Conservation (phyloP, 1,140 invertebrate species). For the Onthophagus taurus region DNA sequence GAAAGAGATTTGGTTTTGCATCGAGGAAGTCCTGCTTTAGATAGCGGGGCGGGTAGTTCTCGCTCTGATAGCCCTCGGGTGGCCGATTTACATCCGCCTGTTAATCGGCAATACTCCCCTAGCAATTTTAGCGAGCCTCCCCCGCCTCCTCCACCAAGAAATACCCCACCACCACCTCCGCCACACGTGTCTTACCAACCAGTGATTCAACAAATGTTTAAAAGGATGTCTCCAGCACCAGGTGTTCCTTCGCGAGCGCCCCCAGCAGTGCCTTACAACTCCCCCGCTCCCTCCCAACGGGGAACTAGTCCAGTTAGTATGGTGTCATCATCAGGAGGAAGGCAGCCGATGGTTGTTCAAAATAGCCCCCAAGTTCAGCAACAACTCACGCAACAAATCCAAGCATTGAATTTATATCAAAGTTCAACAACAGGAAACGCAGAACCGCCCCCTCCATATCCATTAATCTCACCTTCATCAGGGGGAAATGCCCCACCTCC, state of each 20-base stretch:
- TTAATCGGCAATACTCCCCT: slow-evolving; percentile 56
- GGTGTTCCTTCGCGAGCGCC: slow-evolving; percentile 50
- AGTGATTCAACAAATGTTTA: slow-evolving; percentile 72
- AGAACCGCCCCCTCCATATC: slow-evolving; percentile 70
- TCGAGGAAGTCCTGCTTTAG: slow-evolving; percentile 73
- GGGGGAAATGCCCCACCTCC: slow-evolving; percentile 58
- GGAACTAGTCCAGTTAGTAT: slow-evolving; percentile 70
- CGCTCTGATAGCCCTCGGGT: slow-evolving; percentile 75
- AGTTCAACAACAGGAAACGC: slow-evolving; percentile 42
- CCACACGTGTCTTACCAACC: slow-evolving; percentile 35
- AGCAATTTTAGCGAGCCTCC: slow-evolving; percentile 51
- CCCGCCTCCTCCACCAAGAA: slow-evolving; percentile 54
- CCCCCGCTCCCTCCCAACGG: slow-evolving; percentile 43
- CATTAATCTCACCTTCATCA: slow-evolving; percentile 48
- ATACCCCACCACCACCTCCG: slow-evolving; percentile 59
- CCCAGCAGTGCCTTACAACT: slow-evolving; percentile 41
- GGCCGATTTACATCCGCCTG: slow-evolving; percentile 42
- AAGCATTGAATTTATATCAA: slow-evolving; percentile 72
- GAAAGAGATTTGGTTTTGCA: slow-evolving; percentile 68
- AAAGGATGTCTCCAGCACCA: slow-evolving; percentile 74
- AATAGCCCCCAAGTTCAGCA: slow-evolving; percentile 73
- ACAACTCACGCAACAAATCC: slow-evolving; percentile 76
- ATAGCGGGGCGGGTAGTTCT: slow-evolving; percentile 78
- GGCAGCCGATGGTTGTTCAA: slow-evolving; percentile 68
- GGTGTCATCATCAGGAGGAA: slow-evolving; percentile 33